A percentile compares a stretch with the other conserved stretches of the same genome.
These are phyloP conservation scores for Poecilobothrus nobilitatus DNA, from an alignment of 2,888 invertebrate genomes.

Conservation along the genomic window DNA sequence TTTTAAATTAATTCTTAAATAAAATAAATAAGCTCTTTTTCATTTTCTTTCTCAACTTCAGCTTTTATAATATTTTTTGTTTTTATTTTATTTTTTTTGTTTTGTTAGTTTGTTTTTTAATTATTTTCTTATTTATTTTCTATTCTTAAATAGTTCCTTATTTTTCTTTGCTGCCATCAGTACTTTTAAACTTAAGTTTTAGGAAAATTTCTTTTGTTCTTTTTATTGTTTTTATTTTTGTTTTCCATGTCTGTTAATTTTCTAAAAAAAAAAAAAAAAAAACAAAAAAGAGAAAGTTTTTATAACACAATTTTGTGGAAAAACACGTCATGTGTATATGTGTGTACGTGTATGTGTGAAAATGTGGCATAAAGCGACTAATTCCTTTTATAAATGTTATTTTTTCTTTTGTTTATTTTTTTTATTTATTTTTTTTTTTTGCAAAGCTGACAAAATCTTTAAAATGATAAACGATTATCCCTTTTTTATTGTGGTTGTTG, in stretches of 20 bases:
- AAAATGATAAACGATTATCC: slow-evolving; percentile 6
- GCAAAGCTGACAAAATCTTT: slow-evolving; percentile 1
- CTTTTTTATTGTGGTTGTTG: not conserved
- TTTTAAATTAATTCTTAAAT: slow-evolving; percentile 2
- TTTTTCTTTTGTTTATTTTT: too few relatives aligned
- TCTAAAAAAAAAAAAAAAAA: too few relatives aligned
- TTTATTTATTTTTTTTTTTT: not conserved
- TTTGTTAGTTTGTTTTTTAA: too few relatives aligned
- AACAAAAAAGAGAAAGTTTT: too few relatives aligned
- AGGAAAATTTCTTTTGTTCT: not conserved
- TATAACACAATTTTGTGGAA: too few relatives aligned
- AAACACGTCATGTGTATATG: too few relatives aligned
- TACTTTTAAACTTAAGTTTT: not conserved
- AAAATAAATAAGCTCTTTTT: slow-evolving; percentile 1
- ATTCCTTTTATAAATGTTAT: not conserved
- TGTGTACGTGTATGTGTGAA: too few relatives aligned
- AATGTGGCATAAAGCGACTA: not conserved
- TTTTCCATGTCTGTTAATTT: not conserved
- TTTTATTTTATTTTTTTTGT: not conserved
- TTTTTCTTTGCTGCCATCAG: not conserved
- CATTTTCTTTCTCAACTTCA: too few relatives aligned
- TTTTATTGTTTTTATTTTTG: too few relatives aligned
- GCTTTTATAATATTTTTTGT: not conserved
- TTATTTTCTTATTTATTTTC: too few relatives aligned
- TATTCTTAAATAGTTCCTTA: not conserved